Evolutionary conservation across 2,797 vertebrate species (phyloP).

Genomic region (Pangasius krempfi): DNA sequence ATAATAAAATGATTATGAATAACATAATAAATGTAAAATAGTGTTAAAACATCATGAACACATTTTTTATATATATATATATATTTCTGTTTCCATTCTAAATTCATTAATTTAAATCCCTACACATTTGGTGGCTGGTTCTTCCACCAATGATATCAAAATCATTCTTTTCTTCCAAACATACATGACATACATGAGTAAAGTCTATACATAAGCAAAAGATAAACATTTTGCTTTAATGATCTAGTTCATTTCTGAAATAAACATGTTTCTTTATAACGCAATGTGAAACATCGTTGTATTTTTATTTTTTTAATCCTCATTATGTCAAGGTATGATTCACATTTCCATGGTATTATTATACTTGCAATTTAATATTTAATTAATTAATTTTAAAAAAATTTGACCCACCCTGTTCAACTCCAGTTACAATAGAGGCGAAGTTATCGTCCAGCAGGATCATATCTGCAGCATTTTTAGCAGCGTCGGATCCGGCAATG

Average conservation of each 20-base stretch:
- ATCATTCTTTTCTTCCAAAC: background rate
- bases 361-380: background rate
- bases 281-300: background rate
- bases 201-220: background rate
- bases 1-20: background rate
- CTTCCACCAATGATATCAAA: background rate
- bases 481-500: conserved; percentile 75
- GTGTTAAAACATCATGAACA: background rate
- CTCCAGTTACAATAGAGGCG: conserved; percentile 78
- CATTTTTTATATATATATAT: background rate
- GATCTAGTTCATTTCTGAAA: background rate
- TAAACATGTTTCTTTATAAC: background rate
- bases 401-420: conserved; percentile 70
- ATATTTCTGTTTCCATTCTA: background rate
- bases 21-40: background rate
- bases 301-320: background rate
- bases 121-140: background rate
- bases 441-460: conserved; percentile 79
- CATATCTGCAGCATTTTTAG: conserved; percentile 79
- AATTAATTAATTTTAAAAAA: background rate
- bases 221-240: background rate
- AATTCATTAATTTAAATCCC: background rate
- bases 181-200: background rate
- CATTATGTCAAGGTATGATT: background rate
- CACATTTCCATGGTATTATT: background rate